Base-by-base conservation (phyloP, 1,140 invertebrate species). In the Asobara japonica region DNA sequence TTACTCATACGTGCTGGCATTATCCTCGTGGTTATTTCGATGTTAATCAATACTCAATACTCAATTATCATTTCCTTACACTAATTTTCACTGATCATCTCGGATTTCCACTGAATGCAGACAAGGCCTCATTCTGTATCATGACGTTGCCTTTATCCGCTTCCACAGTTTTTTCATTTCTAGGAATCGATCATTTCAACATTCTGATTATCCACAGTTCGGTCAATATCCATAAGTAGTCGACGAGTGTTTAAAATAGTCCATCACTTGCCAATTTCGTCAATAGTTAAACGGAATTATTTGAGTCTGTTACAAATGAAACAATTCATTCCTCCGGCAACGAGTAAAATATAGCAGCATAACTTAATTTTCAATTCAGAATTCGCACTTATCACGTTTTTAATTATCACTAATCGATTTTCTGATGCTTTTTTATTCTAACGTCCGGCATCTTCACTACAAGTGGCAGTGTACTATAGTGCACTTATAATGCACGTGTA, bases 111-210 rank as follows among this genome's bases (percentile, higher is more conserved):
- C 27, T 31, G 27, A 62, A 38, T 36, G 33, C 22, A 33, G 76
- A 74, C 77, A 70, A 48, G 74, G 65, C 48, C 73, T 77, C 25
- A 72, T 71, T 60, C 79, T 76, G 70, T 74, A 74, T 45, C 78
- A 77, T 77, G 74, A 70, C 80, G 80, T 82, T 60, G 76, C 75
- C 74, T 72, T 45, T 38, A 74, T 69, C 27, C 41, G 64, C 20
- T 3, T 45, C 38, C 71, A 51, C 20, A 27, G 38, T 64, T 45
- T 64, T 51, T 38, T 25, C 56, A 60, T 70, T 38, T 71, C 33
- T 20, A 27, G 56, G 22, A 48, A 67, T 8, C 38, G 13, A 13
- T 45, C 41, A 16, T 45, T 45, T 30, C 65, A 72, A 61, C 25
- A 38, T 68, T 72, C 73, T 70, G 69, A 66, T 69, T 68, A 68